Conservation (phyloP, 2,888 invertebrate genomes). For the Chrysodeixis includens region DNA sequence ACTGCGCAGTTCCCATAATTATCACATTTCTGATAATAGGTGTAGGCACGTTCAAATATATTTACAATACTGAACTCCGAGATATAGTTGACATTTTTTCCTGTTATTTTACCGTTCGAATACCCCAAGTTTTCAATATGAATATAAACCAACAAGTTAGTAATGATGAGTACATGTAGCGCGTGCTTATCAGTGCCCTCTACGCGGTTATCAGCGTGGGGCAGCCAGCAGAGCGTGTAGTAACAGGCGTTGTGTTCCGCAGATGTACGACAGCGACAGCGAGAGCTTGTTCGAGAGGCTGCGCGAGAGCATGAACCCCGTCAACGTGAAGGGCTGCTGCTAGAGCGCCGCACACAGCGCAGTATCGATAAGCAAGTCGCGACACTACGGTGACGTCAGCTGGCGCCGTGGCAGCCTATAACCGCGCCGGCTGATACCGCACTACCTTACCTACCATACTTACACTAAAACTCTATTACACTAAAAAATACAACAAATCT, state of each 20-base stretch:
- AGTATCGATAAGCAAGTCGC: conserved; percentile 27
- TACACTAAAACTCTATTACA: conserved; percentile 6
- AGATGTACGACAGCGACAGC: conserved; percentile 71
- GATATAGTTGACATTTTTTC: conserved; percentile 19
- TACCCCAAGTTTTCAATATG: neutral
- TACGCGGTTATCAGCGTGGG: conserved; percentile 17
- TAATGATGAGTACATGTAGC: neutral
- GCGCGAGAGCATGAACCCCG: conserved; percentile 64
- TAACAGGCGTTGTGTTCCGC: conserved; percentile 44
- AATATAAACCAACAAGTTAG: conserved; percentile 2
- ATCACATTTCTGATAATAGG: conserved; percentile 14
- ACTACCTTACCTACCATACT: conserved; percentile 1
- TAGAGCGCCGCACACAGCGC: conserved; percentile 25
- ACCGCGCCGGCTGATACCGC: conserved; percentile 32
- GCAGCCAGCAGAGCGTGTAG: conserved; percentile 8
- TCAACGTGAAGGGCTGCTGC: conserved; percentile 62
- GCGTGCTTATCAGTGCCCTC: conserved; percentile 16
- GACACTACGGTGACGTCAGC: conserved; percentile 23
- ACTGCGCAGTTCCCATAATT: conserved; percentile 25
- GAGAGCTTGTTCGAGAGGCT: conserved; percentile 74
- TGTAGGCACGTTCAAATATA: conserved; percentile 14
- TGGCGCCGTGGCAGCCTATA: conserved; percentile 34
- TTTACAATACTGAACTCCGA: conserved; percentile 17
- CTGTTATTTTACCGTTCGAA: conserved; percentile 23
- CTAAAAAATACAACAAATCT: neutral